Evolutionary conservation across 2,888 invertebrate genomes (phyloP).

Genomic region (Cantharis rufa): DNA sequence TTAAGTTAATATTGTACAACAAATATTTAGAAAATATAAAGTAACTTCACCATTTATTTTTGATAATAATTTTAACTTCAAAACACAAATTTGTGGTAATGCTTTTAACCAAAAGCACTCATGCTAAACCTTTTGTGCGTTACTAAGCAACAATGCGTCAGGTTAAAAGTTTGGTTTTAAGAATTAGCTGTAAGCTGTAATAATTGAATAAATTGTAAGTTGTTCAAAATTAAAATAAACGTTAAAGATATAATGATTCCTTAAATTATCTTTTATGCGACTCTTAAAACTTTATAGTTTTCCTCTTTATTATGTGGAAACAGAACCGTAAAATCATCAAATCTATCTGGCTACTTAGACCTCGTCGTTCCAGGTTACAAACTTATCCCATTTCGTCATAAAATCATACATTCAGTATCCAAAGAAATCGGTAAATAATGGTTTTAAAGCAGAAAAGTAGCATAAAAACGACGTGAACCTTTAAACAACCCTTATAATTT

Average conservation of each 20-base stretch:
- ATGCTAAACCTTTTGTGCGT: too few species aligned
- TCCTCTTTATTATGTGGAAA: neutral
- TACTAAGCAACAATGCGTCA: too few species aligned
- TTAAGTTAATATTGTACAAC: too few species aligned
- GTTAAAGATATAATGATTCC: neutral
- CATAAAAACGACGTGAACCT: neutral
- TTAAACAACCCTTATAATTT: neutral
- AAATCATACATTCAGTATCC: neutral
- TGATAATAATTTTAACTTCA: too few species aligned
- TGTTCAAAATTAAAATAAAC: neutral
- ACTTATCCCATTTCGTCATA: neutral
- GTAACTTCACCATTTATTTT: too few species aligned
- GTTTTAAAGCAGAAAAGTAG: neutral
- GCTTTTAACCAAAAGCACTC: too few species aligned
- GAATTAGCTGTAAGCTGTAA: too few species aligned
- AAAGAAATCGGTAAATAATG: neutral
- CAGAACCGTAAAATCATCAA: neutral
- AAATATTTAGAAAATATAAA: too few species aligned
- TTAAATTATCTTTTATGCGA: neutral
- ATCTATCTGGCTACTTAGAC: neutral
- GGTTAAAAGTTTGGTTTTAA: too few species aligned
- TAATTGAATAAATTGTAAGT: neutral
- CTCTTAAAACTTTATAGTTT: neutral
- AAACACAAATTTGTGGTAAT: too few species aligned
- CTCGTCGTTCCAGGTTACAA: neutral